These are phyloP conservation scores for Actenoides hombroni DNA, from an alignment of 2,113 vertebrate species.

Conservation along the genomic window DNA sequence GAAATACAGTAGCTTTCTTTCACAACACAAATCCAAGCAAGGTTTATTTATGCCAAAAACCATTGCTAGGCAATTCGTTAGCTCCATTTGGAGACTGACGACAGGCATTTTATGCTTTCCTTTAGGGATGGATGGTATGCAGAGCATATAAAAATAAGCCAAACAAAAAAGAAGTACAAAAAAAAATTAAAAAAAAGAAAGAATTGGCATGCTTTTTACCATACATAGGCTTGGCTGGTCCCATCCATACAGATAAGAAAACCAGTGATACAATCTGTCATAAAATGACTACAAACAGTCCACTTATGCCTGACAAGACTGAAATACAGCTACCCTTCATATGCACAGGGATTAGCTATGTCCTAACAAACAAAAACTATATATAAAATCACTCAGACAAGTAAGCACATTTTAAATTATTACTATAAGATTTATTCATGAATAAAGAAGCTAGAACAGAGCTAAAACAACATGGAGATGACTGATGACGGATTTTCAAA, in stretches of 20 bases:
- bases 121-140: background rate
- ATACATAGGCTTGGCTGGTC: background rate
- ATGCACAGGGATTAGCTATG: background rate
- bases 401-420: background rate
- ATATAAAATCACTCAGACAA: background rate
- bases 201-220: background rate
- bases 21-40: background rate
- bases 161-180: background rate
- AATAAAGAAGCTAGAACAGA: background rate
- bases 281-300: background rate
- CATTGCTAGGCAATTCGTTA: background rate
- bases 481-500: background rate
- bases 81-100: background rate
- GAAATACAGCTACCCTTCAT: background rate
- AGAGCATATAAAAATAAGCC: background rate
- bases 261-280: background rate
- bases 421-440: background rate
- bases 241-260: background rate
- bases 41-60: background rate
- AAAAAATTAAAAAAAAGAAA: background rate
- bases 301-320: background rate
- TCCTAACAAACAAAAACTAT: background rate
- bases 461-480: background rate
- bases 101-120: background rate
- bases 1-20: background rate